phyloP scores from a whole-genome alignment of 92 coral and sea anemone species.

The Desmophyllum pertusum region DNA sequence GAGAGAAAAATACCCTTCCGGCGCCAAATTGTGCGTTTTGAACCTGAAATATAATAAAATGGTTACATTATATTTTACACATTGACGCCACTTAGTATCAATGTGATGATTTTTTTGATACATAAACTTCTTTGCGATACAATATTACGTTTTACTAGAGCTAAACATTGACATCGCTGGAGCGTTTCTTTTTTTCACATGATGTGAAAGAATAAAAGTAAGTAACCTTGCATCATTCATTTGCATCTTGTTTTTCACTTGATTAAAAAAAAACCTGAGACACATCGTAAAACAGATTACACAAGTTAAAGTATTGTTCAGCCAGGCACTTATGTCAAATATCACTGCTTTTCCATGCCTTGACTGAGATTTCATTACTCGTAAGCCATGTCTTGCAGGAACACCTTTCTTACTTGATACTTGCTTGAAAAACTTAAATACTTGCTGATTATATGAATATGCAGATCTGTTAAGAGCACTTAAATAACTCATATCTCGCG shows the following conservation, averaged over 20 bases:
- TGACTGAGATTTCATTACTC: neutral
- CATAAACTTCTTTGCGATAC: neutral
- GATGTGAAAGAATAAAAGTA: neutral
- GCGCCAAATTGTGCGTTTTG: neutral
- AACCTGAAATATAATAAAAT: neutral
- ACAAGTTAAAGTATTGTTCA: neutral
- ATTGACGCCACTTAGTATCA: neutral
- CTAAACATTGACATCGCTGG: neutral
- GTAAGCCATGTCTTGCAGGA: neutral
- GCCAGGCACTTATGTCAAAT: neutral
- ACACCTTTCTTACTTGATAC: neutral
- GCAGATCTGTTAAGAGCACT: neutral
- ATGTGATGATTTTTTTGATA: neutral
- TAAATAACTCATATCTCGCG: neutral
- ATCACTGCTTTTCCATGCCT: neutral
- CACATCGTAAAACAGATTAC: neutral
- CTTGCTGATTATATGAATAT: neutral
- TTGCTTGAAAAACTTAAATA: neutral
- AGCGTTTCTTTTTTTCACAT: neutral
- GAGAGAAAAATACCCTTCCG: neutral
- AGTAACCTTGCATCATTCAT: neutral
- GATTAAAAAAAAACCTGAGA: constrained; percentile 1
- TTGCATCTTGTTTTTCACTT: neutral
- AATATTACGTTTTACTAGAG: neutral
- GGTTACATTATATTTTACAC: neutral